Evolutionary conservation across 2,113 vertebrate species (phyloP).

Genomic region (Tragelaphus scriptus): DNA sequence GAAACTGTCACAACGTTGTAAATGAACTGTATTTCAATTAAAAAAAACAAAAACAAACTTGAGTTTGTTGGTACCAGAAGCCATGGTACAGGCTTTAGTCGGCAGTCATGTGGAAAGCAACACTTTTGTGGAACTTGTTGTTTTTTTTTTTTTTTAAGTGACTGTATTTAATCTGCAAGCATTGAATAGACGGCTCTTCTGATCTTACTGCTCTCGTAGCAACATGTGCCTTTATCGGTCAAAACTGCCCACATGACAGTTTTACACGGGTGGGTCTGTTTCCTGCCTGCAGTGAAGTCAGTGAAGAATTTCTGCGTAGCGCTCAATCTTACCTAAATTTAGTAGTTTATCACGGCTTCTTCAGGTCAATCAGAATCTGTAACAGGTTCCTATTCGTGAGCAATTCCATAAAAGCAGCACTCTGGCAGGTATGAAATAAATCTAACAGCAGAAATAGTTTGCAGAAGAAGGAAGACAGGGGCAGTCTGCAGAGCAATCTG

Average conservation of each 20-base stretch:
- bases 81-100: not conserved
- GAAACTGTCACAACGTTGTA: not conserved
- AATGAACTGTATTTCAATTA: not conserved
- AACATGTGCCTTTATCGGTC: too few relatives aligned
- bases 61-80: not conserved
- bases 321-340: not conserved
- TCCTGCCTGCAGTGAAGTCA: not conserved
- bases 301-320: not conserved
- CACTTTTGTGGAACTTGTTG: not conserved
- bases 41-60: not conserved
- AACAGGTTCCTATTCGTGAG: not conserved
- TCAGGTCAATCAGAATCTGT: accelerated
- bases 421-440: not conserved
- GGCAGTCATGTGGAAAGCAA: not conserved
- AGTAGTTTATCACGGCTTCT: not conserved
- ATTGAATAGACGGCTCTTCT: not conserved
- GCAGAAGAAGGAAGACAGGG: not conserved
- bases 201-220: not conserved
- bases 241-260: not conserved
- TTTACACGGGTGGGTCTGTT: not conserved
- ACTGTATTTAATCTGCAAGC: not conserved
- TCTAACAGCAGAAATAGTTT: not conserved
- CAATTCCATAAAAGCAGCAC: not conserved
- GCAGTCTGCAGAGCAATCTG: not conserved
- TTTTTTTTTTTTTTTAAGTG: not conserved